phyloP scores from a whole-genome alignment of 2,888 invertebrate species.

The Limnephilus auricula region DNA sequence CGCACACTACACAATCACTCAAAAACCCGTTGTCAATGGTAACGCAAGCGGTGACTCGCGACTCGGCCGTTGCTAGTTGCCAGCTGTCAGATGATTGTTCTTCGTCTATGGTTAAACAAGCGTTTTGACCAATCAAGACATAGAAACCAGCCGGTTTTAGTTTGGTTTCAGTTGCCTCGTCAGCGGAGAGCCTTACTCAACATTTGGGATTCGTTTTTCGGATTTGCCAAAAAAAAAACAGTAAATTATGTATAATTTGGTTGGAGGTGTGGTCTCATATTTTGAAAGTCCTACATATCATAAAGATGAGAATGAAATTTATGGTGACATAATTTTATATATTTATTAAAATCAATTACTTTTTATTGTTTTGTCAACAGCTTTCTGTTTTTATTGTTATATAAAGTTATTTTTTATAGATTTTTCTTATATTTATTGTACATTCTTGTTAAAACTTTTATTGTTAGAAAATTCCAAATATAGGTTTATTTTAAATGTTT shows the following conservation, averaged over 20 bases:
- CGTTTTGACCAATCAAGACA: too few species aligned
- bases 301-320: background rate
- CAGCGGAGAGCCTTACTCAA: too few species aligned
- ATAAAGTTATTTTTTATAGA: constrained; percentile 11
- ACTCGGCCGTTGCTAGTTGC: too few species aligned
- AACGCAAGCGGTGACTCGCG: too few species aligned
- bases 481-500: background rate
- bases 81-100: too few species aligned
- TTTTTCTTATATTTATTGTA: background rate
- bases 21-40: too few species aligned
- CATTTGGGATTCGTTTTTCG: background rate
- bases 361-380: background rate
- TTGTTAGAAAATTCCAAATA: background rate
- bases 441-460: background rate
- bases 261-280: background rate
- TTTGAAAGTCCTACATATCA: constrained; percentile 10
- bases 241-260: background rate
- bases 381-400: background rate
- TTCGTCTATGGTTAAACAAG: too few species aligned
- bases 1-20: too few species aligned
- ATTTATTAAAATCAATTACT: background rate
- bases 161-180: too few species aligned
- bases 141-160: too few species aligned
- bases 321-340: background rate
- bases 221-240: background rate